phyloP scores from a whole-genome alignment of 1,140 invertebrate species.

The Mesaphorura yosii region DNA sequence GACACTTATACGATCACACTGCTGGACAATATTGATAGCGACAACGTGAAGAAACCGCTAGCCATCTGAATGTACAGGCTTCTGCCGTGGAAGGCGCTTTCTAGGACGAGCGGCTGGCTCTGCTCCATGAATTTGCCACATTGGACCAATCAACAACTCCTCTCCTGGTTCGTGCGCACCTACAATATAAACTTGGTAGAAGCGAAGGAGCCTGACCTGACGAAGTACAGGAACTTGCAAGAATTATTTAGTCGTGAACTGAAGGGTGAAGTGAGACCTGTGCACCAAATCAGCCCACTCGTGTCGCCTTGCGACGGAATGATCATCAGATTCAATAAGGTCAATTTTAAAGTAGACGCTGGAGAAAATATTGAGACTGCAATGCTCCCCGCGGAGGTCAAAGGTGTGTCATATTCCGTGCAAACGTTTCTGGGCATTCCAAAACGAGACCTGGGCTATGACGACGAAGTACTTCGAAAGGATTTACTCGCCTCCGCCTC shows the following conservation, averaged over 20 bases:
- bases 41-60: too few species aligned
- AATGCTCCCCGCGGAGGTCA: slow-evolving; percentile 63
- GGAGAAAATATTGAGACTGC: slow-evolving; percentile 57
- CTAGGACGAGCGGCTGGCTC: slow-evolving; percentile 77
- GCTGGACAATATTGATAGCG: too few species aligned
- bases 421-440: slow-evolving; percentile 87
- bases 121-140: slow-evolving; percentile 68
- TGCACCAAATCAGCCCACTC: slow-evolving; percentile 55
- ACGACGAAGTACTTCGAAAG: slow-evolving; percentile 22
- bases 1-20: too few species aligned
- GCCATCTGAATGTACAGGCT: too few species aligned
- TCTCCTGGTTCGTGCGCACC: slow-evolving; percentile 44
- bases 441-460: slow-evolving; percentile 39
- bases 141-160: slow-evolving; percentile 59
- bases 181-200: slow-evolving; percentile 85
- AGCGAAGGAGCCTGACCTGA: slow-evolving; percentile 62
- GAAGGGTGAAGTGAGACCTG: slow-evolving; percentile 60
- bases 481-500: slow-evolving; percentile 24
- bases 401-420: slow-evolving; percentile 89
- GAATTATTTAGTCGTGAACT: slow-evolving; percentile 84
- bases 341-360: slow-evolving; percentile 61
- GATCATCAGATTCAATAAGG: slow-evolving; percentile 76
- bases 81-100: slow-evolving; percentile 74
- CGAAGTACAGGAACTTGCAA: slow-evolving; percentile 67
- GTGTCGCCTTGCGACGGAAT: slow-evolving; percentile 88